These are phyloP conservation scores for Halesus radiatus DNA, from an alignment of 1,140 invertebrate genomes.

Conservation along the genomic window DNA sequence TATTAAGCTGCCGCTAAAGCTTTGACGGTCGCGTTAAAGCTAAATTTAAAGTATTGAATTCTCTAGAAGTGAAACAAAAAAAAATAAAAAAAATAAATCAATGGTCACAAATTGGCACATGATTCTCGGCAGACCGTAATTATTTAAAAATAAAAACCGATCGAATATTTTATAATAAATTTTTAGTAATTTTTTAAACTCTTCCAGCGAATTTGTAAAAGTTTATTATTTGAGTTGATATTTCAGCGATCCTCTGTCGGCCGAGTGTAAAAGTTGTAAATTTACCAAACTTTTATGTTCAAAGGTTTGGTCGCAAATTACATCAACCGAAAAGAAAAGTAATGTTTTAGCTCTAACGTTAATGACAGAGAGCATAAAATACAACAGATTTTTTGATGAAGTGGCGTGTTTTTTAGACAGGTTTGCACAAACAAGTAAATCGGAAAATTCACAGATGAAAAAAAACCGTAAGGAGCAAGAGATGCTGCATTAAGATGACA, in stretches of 20 bases:
- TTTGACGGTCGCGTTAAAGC: conserved; percentile 12
- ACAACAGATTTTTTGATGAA: neutral
- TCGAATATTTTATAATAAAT: too few relatives aligned
- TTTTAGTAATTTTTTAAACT: conserved; percentile 33
- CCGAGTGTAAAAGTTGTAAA: neutral
- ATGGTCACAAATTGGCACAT: neutral
- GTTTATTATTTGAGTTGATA: conserved; percentile 37
- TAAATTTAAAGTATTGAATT: conserved; percentile 2
- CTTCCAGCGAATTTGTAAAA: conserved; percentile 39
- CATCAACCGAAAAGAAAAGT: neutral
- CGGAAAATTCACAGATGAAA: neutral
- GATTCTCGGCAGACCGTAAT: conserved; percentile 11
- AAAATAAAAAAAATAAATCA: conserved; percentile 7
- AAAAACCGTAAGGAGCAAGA: neutral
- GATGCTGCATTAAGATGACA: neutral
- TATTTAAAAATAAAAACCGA: conserved; percentile 23
- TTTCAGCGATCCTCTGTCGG: neutral
- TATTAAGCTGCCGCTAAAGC: neutral
- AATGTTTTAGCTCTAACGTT: neutral
- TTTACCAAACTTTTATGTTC: neutral
- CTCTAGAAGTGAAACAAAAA: neutral
- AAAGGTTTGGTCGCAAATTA: neutral
- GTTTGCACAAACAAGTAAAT: neutral
- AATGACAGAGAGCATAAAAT: neutral
- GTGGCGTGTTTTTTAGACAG: neutral